Evolutionary conservation across 2,797 vertebrate species (phyloP), one percentile per base, ranked within the genome.

Genomic region (Channallabes apus): DNA sequence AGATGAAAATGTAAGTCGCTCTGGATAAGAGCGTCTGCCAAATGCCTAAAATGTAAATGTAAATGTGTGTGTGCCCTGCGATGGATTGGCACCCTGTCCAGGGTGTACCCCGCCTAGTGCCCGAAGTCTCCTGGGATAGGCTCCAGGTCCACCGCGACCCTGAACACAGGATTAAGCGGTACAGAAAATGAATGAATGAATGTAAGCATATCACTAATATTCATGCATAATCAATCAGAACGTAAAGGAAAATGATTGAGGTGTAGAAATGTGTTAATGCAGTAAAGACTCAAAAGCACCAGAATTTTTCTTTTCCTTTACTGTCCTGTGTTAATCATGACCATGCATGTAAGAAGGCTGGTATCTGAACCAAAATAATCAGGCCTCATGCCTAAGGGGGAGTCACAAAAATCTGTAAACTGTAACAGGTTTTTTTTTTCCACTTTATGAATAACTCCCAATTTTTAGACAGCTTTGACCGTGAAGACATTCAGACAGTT

Each of bases 361-460:
- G 86, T 87, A 85, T 85, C 86, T 85, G 71, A 84, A 46, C 51
- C 8, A 51, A 58, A 64, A 82, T 62, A 65, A 81, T 76, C 75
- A 58, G 68, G 41, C 69, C 62, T 83, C 64, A 58, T 71, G 81
- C 56, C 65, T 65, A 58, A 79, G 72, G 79, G 56, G 58, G 22
- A 84, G 67, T 56, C 59, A 69, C 79, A 82, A 82, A 80, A 51
- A 88, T 85, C 62, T 71, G 20, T 18, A 65, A 85, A 22, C 41
- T 46, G 51, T 54, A 54, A 14, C 2, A 54, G 51, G n/a, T n/a
- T n/a, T 54, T 54, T 54, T 54, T 46, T 68, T 84, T 80, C 51
- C 46, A 80, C 69, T 62, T 85, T 73, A 77, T 59, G 32, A 46
- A 35, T 59, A 61, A 46, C 17, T 65, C 41, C 22, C 41, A 6